Conservation (phyloP, 2,888 invertebrate species). For the Pseudococcus viburni region DNA sequence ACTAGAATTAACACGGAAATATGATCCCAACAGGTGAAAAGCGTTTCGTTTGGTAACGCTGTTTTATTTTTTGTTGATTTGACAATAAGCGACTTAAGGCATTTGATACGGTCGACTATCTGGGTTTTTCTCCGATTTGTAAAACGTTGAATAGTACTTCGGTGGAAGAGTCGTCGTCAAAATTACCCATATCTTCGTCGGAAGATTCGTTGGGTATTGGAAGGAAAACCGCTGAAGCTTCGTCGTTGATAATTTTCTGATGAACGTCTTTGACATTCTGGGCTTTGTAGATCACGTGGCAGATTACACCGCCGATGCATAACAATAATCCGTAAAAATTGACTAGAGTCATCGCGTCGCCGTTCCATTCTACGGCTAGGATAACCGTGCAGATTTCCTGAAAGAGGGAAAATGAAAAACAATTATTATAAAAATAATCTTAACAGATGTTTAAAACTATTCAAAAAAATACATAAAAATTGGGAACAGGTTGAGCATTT, state of each 20-base stretch:
- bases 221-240: slow-evolving; percentile 68
- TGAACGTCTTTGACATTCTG: slow-evolving; percentile 38
- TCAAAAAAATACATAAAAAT: slow-evolving; percentile 8
- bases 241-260: slow-evolving; percentile 66
- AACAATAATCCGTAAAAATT: slow-evolving; percentile 89
- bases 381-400: slow-evolving; percentile 94
- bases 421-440: slow-evolving; percentile 39
- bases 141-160: slow-evolving; percentile 69
- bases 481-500: too few relatives aligned
- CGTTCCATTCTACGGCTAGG: slow-evolving; percentile 87
- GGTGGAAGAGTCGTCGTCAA: slow-evolving; percentile 69
- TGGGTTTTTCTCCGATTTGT: slow-evolving; percentile 68
- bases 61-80: background rate
- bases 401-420: slow-evolving; percentile 70
- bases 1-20: slow-evolving; percentile 39
- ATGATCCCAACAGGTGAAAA: background rate
- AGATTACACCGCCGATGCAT: slow-evolving; percentile 89
- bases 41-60: slow-evolving; percentile 3
- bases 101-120: slow-evolving; percentile 12
- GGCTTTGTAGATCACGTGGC: slow-evolving; percentile 84
- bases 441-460: background rate
- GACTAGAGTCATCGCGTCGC: slow-evolving; percentile 85
- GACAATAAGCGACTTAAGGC: background rate
- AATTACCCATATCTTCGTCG: slow-evolving; percentile 68
- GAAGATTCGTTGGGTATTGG: slow-evolving; percentile 62